Evolutionary conservation across 2,797 vertebrate genomes (phyloP), one percentile per base, ranked within the genome.

Genomic region (Allobates femoralis): DNA sequence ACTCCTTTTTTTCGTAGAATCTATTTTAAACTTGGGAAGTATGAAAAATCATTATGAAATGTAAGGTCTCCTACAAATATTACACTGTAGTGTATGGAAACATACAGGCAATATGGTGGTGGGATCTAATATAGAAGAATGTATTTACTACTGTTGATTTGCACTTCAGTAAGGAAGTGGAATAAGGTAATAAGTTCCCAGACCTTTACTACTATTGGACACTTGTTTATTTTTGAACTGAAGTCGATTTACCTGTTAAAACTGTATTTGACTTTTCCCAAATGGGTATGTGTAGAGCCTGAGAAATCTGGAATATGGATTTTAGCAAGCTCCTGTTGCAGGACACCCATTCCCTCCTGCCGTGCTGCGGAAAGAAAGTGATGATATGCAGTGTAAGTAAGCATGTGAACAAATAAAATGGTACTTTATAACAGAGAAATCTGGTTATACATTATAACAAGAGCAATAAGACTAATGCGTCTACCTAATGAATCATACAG

Each of bases 221-320:
- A 26, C 5, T 8, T 69, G 16, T 1, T 14, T 14, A 46, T 50
- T 19, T 16, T 5, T 74, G 11, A 46, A n/a, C 23, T 74, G 11
- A 46, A n/a, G 26, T 50, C 23, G 41, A 3, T 88, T 92, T 64
- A 94, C 92, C 90, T 90, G 76, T 88, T 14, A 66, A 94, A 90
- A 19, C 2, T 77, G 3, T 91, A 93, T 0, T 75, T 8, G 0
- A 89, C 88, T 23, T 85, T 88, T 0, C 90, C 90, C 0, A 92
- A 2, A 3, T 0, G 0, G 8, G 88, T 28, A 41, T 81, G 88
- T 84, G 89, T 89, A 12, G 7, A 89, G 32, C 90, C 91, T 0
- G 91, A 91, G 74, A 90, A 74, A 15, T 89, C 56, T 0, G 92
- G 91, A 1, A 93, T 46, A 16, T 71, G 73, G 21, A 92, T 84